phyloP scores from a whole-genome alignment of 2,888 invertebrate genomes.

The Tineola bisselliella region DNA sequence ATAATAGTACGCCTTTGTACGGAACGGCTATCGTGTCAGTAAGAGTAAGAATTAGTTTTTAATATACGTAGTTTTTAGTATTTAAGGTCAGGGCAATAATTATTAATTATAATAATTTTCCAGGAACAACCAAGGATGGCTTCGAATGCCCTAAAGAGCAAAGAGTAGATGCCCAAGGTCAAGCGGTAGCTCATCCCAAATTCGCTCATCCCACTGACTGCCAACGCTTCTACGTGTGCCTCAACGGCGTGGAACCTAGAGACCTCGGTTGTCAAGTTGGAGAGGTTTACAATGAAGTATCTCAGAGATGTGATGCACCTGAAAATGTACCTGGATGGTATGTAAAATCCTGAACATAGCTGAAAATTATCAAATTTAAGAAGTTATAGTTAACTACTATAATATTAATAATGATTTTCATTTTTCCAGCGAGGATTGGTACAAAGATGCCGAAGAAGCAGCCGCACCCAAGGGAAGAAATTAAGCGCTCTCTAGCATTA shows the following conservation, averaged over 20 bases:
- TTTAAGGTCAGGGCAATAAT: no score
- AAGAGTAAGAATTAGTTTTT: no score
- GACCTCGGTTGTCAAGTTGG: constrained; percentile 87
- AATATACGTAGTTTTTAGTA: no score
- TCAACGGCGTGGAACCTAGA: constrained; percentile 87
- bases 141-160: constrained; percentile 84
- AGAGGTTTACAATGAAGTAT: constrained; percentile 90
- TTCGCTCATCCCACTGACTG: constrained; percentile 88
- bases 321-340: constrained; percentile 92
- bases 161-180: constrained; percentile 73
- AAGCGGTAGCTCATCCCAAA: constrained; percentile 82
- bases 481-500: constrained; percentile 42
- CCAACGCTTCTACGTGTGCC: constrained; percentile 90
- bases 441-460: constrained; percentile 80
- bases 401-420: not conserved
- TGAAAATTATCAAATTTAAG: no score
- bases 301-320: constrained; percentile 86
- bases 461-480: constrained; percentile 52
- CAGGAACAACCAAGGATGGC: constrained; percentile 82
- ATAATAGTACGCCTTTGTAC: no score
- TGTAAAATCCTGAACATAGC: no score
- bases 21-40: no score
- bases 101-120: not conserved
- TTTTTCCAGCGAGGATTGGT: constrained; percentile 83
- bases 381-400: no score